phyloP scores from a whole-genome alignment of 1,140 invertebrate genomes.

The Drosophila teissieri region DNA sequence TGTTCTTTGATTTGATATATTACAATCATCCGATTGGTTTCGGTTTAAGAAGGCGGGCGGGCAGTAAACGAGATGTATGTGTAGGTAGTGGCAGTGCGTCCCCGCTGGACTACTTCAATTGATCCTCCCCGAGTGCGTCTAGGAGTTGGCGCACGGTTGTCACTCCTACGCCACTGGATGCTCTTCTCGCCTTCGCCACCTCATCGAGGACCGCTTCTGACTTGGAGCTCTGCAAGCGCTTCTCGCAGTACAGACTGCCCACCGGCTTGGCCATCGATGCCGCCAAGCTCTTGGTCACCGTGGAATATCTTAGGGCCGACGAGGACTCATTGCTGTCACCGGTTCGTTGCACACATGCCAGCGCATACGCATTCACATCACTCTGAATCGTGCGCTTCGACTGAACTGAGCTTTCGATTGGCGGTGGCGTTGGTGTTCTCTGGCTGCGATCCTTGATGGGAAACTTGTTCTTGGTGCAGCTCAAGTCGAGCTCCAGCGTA shows the following conservation, averaged over 20 bases:
- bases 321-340: neutral
- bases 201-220: conserved; percentile 68
- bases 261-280: conserved; percentile 71
- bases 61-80: neutral
- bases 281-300: conserved; percentile 72
- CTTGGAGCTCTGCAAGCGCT: conserved; percentile 77
- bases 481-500: conserved; percentile 79
- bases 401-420: neutral
- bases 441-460: conserved; percentile 80
- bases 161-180: conserved; percentile 5
- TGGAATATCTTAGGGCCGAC: conserved; percentile 15
- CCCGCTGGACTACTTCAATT: conserved; percentile 28
- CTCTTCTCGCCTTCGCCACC: neutral
- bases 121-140: conserved; percentile 13
- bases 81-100: conserved; percentile 9
- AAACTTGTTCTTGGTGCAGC: conserved; percentile 84
- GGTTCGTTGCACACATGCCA: neutral
- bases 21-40: conserved; percentile 26
- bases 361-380: conserved; percentile 26
- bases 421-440: conserved; percentile 11
- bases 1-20: conserved; percentile 46
- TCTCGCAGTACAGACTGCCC: conserved; percentile 78
- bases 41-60: conserved; percentile 21
- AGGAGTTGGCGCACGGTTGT: conserved; percentile 2
- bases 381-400: conserved; percentile 4